Base-by-base conservation (phyloP, 2,113 vertebrate genomes). In the Girardinichthys multiradiatus region DNA sequence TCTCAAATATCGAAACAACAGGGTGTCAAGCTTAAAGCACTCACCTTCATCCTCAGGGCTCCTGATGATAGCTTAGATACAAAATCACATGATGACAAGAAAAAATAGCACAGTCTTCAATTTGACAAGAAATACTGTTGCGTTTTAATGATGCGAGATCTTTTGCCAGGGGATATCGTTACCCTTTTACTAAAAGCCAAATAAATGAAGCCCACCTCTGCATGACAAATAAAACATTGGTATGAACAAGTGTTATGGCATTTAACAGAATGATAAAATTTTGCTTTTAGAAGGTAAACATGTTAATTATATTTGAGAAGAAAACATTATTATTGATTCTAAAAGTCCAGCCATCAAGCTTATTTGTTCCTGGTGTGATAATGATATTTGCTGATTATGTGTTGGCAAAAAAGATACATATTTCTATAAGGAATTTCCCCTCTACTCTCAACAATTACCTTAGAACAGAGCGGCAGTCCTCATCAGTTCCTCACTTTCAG, bases 341-440 rank as follows among this genome's bases (percentile, higher is more conserved):
- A 1, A 24, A 31, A 69, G n/a, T 58, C 2, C 27, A 19, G 29
- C 68, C 26, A 24, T 17, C 10, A 10, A 8, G 13, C 57, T 45
- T 35, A 69, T 11, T 24, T 60, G 26, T 29, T 69, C 4, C 54
- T 69, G 28, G 14, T 28, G 54, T 26, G 14, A 70, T 17, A 45
- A 45, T 17, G 17, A 45, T 6, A 45, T 19, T 29, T 67, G 39
- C 29, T 12, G 28, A 42, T 17, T 26, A 48, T 12, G 3, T 57
- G 21, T 29, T 26, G 62, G 14, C 37, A 15, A 69, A n/a, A 45
- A 2, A 67, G 31, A 64, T 65, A 73, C 37, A 70, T 45, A 10
- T 73, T 64, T 42, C 64, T 57, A 51, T 72, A 60, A 86, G 76
- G 86, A 79, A 76, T 81, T 82, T 68, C 77, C 88, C 73, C 66